Conservation (phyloP, 2,888 invertebrate species). For the Cephonodes hylas region DNA sequence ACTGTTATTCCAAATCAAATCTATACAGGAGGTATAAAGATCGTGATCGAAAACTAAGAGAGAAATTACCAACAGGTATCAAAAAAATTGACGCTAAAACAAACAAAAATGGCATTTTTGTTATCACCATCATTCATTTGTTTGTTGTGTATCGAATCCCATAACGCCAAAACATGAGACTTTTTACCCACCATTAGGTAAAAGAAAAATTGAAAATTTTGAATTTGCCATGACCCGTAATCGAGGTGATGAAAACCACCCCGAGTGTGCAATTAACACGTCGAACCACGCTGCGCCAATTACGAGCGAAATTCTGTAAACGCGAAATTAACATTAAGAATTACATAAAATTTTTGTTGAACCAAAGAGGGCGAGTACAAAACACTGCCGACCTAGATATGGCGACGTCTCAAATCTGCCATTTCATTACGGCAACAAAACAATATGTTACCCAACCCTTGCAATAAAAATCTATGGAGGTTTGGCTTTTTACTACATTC, state of each 20-base stretch:
- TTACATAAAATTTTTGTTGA: not conserved
- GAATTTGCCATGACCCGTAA: too few relatives aligned
- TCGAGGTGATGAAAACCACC: too few relatives aligned
- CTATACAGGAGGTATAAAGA: too few relatives aligned
- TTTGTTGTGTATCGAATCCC: too few relatives aligned
- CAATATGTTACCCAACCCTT: conserved; percentile 12
- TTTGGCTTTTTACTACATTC: conserved; percentile 6
- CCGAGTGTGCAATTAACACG: too few relatives aligned
- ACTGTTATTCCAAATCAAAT: not conserved
- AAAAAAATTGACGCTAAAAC: not conserved
- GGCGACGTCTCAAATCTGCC: not conserved
- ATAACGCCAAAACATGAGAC: too few relatives aligned
- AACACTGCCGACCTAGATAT: not conserved
- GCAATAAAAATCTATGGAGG: conserved; percentile 12
- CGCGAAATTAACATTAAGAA: not conserved
- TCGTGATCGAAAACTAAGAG: too few relatives aligned
- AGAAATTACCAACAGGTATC: too few relatives aligned
- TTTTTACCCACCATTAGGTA: too few relatives aligned
- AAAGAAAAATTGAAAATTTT: too few relatives aligned
- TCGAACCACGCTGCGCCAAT: not conserved
- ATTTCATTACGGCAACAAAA: conserved; percentile 11
- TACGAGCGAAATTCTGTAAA: not conserved
- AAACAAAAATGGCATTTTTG: too few relatives aligned
- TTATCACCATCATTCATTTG: too few relatives aligned
- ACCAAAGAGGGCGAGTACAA: not conserved